A percentile compares a stretch with the other conserved stretches of the same genome.
Conservation (phyloP, 2,888 invertebrate genomes). For the Gastrophysa polygoni region DNA sequence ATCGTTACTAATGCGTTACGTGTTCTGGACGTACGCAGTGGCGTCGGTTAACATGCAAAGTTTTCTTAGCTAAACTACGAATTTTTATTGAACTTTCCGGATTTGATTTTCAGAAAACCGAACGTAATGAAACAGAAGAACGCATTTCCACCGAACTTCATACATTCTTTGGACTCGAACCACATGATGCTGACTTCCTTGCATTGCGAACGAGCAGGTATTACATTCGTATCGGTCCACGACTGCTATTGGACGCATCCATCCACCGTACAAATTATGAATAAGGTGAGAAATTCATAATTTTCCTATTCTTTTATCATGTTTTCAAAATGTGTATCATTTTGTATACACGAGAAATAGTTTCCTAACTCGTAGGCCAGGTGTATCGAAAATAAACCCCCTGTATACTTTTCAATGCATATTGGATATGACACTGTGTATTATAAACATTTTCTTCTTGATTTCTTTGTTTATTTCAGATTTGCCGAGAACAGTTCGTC, state of each 20-base stretch:
- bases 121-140: conserved; percentile 90
- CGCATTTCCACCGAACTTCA: conserved; percentile 98
- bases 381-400: too few species aligned
- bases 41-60: too few species aligned
- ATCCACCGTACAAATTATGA: conserved; percentile 84
- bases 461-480: conserved; percentile 60
- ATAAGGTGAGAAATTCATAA: conserved; percentile 75
- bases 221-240: conserved; percentile 96
- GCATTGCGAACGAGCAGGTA: conserved; percentile 77
- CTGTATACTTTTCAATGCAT: too few species aligned
- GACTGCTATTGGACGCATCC: conserved; percentile 99
- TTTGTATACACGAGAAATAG: too few species aligned
- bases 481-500: conserved; percentile 98
- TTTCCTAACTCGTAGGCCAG: too few species aligned
- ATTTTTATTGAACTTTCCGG: background rate
- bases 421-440: too few species aligned
- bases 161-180: conserved; percentile 96
- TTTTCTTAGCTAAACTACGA: background rate
- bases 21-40: too few species aligned
- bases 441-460: background rate
- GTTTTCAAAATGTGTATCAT: background rate
- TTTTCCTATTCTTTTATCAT: too few species aligned
- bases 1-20: too few species aligned
- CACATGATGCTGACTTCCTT: conserved; percentile 99
- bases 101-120: conserved; percentile 66